These are phyloP conservation scores for Pammene fasciana DNA, from an alignment of 2,888 invertebrate species.

Conservation along the genomic window DNA sequence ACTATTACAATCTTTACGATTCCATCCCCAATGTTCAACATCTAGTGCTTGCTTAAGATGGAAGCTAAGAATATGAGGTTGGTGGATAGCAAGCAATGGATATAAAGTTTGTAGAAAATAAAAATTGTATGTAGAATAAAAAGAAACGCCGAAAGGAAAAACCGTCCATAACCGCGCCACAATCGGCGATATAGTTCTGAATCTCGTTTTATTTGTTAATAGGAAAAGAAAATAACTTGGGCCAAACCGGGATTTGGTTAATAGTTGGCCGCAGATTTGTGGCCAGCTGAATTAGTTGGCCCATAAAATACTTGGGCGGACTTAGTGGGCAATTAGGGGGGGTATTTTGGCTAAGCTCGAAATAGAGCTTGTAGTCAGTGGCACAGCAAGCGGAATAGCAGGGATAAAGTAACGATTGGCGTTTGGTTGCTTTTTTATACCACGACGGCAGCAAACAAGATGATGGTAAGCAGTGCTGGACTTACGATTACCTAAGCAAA, in stretches of 20 bases:
- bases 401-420: background rate
- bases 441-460: too few species aligned
- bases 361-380: conserved; percentile 8
- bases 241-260: conserved; percentile 43
- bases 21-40: background rate
- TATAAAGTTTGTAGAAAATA: conserved; percentile 29
- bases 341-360: conserved; percentile 17
- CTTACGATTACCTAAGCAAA: too few species aligned
- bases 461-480: too few species aligned
- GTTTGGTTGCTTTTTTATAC: background rate
- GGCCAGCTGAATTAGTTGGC: conserved; percentile 30
- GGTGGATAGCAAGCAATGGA: conserved; percentile 45
- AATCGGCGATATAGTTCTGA: conserved; percentile 58
- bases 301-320: conserved; percentile 31
- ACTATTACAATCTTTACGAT: conserved; percentile 15
- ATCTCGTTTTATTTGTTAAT: conserved; percentile 64
- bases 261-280: conserved; percentile 40
- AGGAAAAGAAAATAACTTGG: conserved; percentile 57
- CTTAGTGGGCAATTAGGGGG: conserved; percentile 34
- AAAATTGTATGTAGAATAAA: conserved; percentile 36
- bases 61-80: background rate
- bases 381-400: conserved; percentile 6
- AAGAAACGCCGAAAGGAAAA: conserved; percentile 48
- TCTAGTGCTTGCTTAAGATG: background rate
- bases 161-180: conserved; percentile 56